Percentiles rank a stretch among this genome's conserved stretches.
phyloP scores from a whole-genome alignment of 2,888 invertebrate genomes.

The Polyommatus icarus region DNA sequence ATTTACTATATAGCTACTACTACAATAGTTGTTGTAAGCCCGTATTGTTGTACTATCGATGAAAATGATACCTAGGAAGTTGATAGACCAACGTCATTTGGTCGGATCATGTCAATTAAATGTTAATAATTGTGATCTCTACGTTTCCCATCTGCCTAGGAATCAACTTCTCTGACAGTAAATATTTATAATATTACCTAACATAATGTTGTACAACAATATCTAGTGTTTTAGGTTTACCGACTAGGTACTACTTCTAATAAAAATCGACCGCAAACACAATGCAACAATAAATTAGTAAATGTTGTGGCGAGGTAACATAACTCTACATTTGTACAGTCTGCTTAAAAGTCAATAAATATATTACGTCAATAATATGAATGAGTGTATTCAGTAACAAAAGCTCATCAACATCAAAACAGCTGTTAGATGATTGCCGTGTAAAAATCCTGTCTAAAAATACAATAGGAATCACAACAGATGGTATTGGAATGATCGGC shows the following conservation, averaged over 20 bases:
- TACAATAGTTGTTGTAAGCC: no score
- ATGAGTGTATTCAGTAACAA: neutral
- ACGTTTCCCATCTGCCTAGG: no score
- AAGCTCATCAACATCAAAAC: neutral
- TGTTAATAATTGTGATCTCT: no score
- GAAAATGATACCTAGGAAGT: no score
- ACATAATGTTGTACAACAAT: no score
- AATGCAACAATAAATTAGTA: neutral
- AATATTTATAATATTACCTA: no score
- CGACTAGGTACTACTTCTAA: neutral
- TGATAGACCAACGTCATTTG: no score
- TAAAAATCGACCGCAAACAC: neutral
- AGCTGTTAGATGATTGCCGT: neutral
- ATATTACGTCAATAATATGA: neutral
- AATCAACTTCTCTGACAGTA: no score
- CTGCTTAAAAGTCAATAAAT: neutral
- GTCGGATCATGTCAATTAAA: no score
- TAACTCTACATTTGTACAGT: no score
- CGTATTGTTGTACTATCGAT: no score
- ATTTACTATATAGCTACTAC: no score
- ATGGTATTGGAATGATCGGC: slow-evolving; percentile 35
- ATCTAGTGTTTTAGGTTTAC: neutral
- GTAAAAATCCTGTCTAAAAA: slow-evolving; percentile 33
- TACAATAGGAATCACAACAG: slow-evolving; percentile 34
- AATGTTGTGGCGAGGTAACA: neutral